Evolutionary conservation across 1,140 invertebrate species (phyloP).

Genomic region (Lordiphosa stackelbergi): DNA sequence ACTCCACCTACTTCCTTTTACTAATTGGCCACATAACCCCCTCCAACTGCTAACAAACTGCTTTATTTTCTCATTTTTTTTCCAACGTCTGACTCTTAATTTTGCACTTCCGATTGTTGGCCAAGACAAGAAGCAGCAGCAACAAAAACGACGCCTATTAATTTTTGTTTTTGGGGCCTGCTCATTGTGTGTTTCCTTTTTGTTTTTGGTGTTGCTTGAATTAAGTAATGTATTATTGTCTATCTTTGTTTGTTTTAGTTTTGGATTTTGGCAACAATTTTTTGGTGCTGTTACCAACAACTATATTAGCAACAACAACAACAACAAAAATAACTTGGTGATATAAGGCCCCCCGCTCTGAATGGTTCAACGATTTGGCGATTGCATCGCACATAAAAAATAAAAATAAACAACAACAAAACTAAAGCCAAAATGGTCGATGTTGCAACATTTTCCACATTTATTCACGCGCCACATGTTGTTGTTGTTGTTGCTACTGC

Average conservation of each 20-base stretch:
- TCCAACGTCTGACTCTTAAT: slow-evolving; percentile 37
- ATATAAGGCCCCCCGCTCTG: slow-evolving; percentile 33
- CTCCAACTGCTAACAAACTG: too few species aligned
- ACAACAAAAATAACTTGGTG: slow-evolving; percentile 18
- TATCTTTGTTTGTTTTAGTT: slow-evolving; percentile 26
- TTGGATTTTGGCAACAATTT: slow-evolving; percentile 41
- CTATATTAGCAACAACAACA: slow-evolving; percentile 50
- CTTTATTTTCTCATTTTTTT: neutral
- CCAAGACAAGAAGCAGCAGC: slow-evolving; percentile 23
- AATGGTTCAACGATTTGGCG: slow-evolving; percentile 49
- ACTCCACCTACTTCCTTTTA: too few species aligned
- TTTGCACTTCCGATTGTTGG: slow-evolving; percentile 54
- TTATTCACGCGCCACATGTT: slow-evolving; percentile 47
- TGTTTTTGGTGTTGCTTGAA: neutral
- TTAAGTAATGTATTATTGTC: slow-evolving; percentile 37
- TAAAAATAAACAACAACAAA: slow-evolving; percentile 1
- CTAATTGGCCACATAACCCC: too few species aligned
- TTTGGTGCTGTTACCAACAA: slow-evolving; percentile 45
- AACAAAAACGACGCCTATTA: slow-evolving; percentile 45
- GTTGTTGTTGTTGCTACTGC: slow-evolving; percentile 37
- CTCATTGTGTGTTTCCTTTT: slow-evolving; percentile 11
- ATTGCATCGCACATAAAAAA: slow-evolving; percentile 45
- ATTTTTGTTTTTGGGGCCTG: slow-evolving; percentile 31
- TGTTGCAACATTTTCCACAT: slow-evolving; percentile 56
- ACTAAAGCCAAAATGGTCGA: slow-evolving; percentile 42